Conservation (phyloP, 2,113 vertebrate genomes). For the Eulemur macaco region DNA sequence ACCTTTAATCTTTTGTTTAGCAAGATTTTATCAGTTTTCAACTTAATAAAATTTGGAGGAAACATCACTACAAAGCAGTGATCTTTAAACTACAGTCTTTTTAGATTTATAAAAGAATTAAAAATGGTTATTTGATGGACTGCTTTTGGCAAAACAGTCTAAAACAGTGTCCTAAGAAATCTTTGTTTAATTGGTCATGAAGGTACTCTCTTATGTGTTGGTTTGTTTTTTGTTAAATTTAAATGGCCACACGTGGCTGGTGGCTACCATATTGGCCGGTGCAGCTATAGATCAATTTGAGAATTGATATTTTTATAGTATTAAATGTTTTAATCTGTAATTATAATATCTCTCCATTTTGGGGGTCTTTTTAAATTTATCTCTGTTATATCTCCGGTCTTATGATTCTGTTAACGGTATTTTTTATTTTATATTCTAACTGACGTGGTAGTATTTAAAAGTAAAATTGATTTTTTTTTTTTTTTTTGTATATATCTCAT, state of each 20-base stretch:
- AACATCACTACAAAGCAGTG: neutral
- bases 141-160: neutral
- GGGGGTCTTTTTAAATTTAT: neutral
- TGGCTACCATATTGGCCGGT: neutral
- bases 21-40: neutral
- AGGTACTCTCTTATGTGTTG: neutral
- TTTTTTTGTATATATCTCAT: neutral
- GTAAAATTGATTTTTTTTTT: neutral
- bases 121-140: neutral
- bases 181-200: neutral
- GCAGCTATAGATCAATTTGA: neutral
- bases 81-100: neutral
- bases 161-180: neutral
- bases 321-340: neutral
- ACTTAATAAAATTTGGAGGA: neutral
- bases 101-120: neutral
- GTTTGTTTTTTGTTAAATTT: neutral
- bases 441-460: neutral
- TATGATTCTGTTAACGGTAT: neutral
- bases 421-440: neutral
- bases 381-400: neutral
- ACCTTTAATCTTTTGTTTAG: neutral
- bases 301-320: neutral
- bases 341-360: neutral
- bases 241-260: neutral